Evolutionary conservation across 2,797 vertebrate genomes (phyloP), one percentile per base, ranked within the genome.

Genomic region (Lithobates pipiens): DNA sequence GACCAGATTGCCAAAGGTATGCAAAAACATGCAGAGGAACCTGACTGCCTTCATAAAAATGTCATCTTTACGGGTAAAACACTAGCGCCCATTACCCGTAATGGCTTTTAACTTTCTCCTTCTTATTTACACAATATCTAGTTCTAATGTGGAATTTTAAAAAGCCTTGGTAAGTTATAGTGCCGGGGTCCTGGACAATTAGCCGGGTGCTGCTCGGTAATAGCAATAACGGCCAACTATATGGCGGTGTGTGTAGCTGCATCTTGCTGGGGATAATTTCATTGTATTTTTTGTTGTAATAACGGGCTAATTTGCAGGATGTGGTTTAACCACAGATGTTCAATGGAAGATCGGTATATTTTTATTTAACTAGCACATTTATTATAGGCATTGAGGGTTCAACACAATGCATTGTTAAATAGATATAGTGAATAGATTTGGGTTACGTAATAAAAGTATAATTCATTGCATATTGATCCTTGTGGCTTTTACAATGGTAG

Each of bases 1-100:
- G 42, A 82, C 61, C 85, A 73, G 76, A 82, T 86, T 83, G 80
- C 61, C 32, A 86, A 79, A 86, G 69, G 76, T 67, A 83, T 86
- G 80, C 85, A 86, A 79, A 86, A 74, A 74, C 80, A 79, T 78
- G 80, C 69, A 82, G 76, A 61, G 46, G 76, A 75, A 78, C 69
- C 80, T 21, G 63, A 61, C 57, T 32, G 27, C 16, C 42, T 32
- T 68, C 67, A 83, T 86, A 86, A 86, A 86, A 74, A 83, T 86
- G 85, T 86, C 85, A 83, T 78, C 76, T 68, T 67, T 61, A 73
- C 29, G 29, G 34, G 50, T 74, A 75, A 86, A 69, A 86, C 80
- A 86, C 75, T 25, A 76, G 75, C 80, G 23, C n/a, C 76, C 85
- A 86, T 86, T 86, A 86, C 69, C 39, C 54, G 46, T 83, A 83